Base-by-base conservation (phyloP, 2,113 vertebrate species). In the Malaclemys terrapin region DNA sequence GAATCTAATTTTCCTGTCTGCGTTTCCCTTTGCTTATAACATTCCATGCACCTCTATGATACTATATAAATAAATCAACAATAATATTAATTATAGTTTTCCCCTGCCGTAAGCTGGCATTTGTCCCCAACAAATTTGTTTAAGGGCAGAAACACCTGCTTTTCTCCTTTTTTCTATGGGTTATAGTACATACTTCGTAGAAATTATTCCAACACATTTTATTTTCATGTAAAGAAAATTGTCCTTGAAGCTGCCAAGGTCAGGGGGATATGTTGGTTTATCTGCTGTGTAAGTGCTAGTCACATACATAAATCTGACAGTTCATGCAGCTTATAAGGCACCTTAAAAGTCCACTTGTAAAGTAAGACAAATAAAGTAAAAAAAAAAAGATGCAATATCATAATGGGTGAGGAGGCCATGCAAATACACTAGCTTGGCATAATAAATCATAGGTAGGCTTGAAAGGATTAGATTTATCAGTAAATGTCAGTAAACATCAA, bases 331-430 rank as follows among this genome's bases (percentile, higher is more conserved):
- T 88, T 89, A 56, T 89, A 42, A 80, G 1, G 4, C 72, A 87
- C 25, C 2, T 95, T 83, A 81, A 19, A 19, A 95, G 35, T 79
- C 19, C 57, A 47, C 38, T 52, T 89, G 88, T 89, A 65, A 92
- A 69, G 20, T 25, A 79, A 93, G 80, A 5, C 49, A 65, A 20
- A 14, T 8, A 79, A 5, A 87, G 1, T 1, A 87, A 42, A 94
- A 93, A 84, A 94, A 84, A 91, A 89, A 29, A 52, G 24, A 84
- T 59, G 89, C 65, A 76, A 12, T 54, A 31, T 8, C 9, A 20
- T 79, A 89, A 53, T 8, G 85, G 24, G 47, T 82, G 54, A 96
- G 84, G 52, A 95, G n/a, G 52, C 27, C 84, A 52, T 90, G 93
- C 10, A 94, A 93, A 91, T 91, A 80, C 10, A 80, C 19, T 52